These are phyloP conservation scores for Enoplosus armatus DNA, from an alignment of 2,797 vertebrate genomes.

Conservation along the genomic window DNA sequence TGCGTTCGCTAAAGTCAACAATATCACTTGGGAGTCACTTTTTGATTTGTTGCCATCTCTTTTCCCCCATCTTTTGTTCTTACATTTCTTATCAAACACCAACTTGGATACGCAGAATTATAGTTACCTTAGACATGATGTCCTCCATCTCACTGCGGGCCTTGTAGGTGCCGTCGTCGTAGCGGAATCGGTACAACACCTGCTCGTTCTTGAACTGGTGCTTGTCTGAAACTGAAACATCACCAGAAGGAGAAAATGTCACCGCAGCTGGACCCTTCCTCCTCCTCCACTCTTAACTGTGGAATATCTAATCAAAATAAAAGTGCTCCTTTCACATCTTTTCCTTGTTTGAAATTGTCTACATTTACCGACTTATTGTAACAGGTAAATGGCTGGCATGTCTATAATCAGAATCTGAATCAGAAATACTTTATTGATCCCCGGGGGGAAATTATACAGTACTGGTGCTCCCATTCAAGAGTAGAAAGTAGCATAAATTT, in stretches of 20 bases:
- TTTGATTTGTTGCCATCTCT: not conserved
- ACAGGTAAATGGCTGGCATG: not conserved
- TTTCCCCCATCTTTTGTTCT: not conserved
- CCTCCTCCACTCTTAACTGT: not conserved
- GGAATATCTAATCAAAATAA: not conserved
- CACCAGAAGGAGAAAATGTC: slow-evolving; percentile 39
- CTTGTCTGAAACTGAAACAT: slow-evolving; percentile 94
- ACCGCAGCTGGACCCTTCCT: not conserved
- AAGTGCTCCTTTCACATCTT: not conserved
- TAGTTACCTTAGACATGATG: slow-evolving; percentile 94
- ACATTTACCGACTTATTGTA: not conserved
- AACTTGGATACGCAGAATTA: not conserved
- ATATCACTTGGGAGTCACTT: not conserved
- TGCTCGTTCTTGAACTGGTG: slow-evolving; percentile 99
- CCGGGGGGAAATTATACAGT: no score
- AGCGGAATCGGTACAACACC: slow-evolving; percentile 98
- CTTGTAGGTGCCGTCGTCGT: slow-evolving; percentile 98
- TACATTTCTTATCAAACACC: not conserved
- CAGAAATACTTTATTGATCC: no score
- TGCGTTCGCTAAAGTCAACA: not conserved
- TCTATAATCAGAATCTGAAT: no score
- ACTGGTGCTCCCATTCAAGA: no score
- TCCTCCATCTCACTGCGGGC: slow-evolving; percentile 98
- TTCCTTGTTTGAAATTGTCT: not conserved
- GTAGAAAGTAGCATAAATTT: no score